Percentiles rank a stretch among this genome's conserved stretches.
phyloP scores from a whole-genome alignment of 2,888 invertebrate species.

The Polydrusus tereticollis region DNA sequence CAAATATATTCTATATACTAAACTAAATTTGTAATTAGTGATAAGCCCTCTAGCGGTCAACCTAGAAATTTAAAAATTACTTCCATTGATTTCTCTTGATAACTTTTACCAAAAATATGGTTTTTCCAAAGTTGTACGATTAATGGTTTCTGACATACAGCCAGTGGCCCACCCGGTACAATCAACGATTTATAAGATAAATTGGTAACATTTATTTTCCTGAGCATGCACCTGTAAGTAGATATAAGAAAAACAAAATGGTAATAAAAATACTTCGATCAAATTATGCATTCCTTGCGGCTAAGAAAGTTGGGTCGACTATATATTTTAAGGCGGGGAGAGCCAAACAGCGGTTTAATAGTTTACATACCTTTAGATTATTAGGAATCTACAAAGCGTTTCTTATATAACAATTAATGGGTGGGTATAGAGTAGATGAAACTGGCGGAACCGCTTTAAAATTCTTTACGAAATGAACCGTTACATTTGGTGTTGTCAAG shows the following conservation, averaged over 20 bases:
- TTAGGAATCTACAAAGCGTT: background rate
- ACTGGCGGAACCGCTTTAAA: background rate
- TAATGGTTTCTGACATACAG: too few relatives aligned
- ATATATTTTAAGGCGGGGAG: constrained; percentile 1
- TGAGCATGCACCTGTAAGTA: background rate
- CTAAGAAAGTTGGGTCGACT: constrained; percentile 47
- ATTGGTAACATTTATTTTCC: background rate
- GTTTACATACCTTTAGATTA: background rate
- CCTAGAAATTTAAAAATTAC: too few relatives aligned
- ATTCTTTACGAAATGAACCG: background rate
- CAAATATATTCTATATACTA: too few relatives aligned
- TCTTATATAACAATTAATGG: background rate
- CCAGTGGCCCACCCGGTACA: too few relatives aligned
- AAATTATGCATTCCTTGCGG: constrained; percentile 45
- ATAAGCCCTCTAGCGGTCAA: too few relatives aligned
- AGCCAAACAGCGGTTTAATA: background rate
- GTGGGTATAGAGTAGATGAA: background rate
- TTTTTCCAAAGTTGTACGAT: too few relatives aligned
- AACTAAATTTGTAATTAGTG: too few relatives aligned
- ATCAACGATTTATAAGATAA: too few relatives aligned
- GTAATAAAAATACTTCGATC: constrained; percentile 18
- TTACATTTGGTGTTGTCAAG: background rate
- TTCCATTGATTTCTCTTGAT: too few relatives aligned
- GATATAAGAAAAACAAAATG: background rate
- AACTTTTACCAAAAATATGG: too few relatives aligned